Percentiles rank a stretch among this genome's conserved stretches.
Conservation (phyloP, 2,888 invertebrate species). For the Hydroisotoma schaefferi region DNA sequence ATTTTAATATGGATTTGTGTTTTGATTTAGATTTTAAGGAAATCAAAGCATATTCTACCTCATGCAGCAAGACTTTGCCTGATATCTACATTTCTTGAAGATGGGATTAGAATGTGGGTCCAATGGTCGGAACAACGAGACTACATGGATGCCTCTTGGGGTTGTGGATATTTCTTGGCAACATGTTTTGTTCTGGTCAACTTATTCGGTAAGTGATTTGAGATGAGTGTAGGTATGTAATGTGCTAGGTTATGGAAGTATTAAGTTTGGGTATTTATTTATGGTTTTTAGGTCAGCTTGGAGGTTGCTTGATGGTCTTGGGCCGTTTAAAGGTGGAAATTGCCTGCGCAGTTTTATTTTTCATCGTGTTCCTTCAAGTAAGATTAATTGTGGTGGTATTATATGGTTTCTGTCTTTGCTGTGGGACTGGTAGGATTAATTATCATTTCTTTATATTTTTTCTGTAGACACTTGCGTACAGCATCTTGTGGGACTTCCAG, state of each 20-base stretch:
- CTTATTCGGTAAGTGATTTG: conserved; percentile 63
- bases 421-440: conserved; percentile 5
- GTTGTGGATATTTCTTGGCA: conserved; percentile 89
- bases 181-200: conserved; percentile 93
- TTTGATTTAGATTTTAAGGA: conserved; percentile 73
- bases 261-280: background rate
- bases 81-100: conserved; percentile 97
- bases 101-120: conserved; percentile 98
- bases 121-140: conserved; percentile 97
- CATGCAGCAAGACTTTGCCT: conserved; percentile 93
- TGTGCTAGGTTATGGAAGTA: background rate
- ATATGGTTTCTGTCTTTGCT: no score
- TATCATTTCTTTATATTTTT: conserved; percentile 35
- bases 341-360: conserved; percentile 87
- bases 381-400: conserved; percentile 42
- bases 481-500: conserved; percentile 97
- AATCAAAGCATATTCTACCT: conserved; percentile 87
- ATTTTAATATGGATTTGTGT: conserved; percentile 3
- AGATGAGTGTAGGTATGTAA: background rate
- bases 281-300: conserved; percentile 67
- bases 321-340: conserved; percentile 84
- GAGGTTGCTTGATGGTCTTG: conserved; percentile 95
- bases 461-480: conserved; percentile 83
- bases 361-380: conserved; percentile 94
- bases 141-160: conserved; percentile 97